A percentile compares a stretch with the other conserved stretches of the same genome.
These are phyloP conservation scores for Etia nguti DNA, from an alignment of 2,113 vertebrate genomes.

Conservation along the genomic window DNA sequence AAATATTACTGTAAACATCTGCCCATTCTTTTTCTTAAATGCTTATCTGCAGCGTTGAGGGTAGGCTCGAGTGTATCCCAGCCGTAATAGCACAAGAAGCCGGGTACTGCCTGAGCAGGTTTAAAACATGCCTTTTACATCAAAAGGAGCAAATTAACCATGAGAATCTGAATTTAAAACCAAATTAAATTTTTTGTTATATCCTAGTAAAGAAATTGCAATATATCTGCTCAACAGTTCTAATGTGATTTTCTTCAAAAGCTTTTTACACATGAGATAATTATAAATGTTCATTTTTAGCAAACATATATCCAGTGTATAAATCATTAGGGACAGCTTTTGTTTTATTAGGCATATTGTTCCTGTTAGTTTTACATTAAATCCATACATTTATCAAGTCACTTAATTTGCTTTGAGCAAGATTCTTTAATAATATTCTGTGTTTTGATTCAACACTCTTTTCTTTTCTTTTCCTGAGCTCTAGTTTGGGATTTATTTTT, in stretches of 20 bases:
- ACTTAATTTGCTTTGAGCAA: neutral
- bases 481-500: neutral
- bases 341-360: neutral
- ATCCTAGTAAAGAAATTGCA: neutral
- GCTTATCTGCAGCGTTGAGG: neutral
- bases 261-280: neutral
- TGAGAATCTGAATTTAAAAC: neutral
- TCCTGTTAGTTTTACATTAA: neutral
- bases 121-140: neutral
- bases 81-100: neutral
- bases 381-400: neutral
- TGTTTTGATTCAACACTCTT: neutral
- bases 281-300: neutral
- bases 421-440: neutral
- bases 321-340: neutral
- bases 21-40: neutral
- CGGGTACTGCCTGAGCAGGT: neutral
- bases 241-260: neutral
- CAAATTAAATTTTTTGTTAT: neutral
- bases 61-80: neutral
- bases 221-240: neutral
- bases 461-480: neutral
- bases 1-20: neutral
- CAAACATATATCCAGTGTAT: neutral
- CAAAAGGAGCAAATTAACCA: neutral